Percentiles rank a stretch among this genome's conserved stretches.
These are phyloP conservation scores for Aldabrachelys gigantea DNA, from an alignment of 2,113 vertebrate genomes.

Conservation along the genomic window DNA sequence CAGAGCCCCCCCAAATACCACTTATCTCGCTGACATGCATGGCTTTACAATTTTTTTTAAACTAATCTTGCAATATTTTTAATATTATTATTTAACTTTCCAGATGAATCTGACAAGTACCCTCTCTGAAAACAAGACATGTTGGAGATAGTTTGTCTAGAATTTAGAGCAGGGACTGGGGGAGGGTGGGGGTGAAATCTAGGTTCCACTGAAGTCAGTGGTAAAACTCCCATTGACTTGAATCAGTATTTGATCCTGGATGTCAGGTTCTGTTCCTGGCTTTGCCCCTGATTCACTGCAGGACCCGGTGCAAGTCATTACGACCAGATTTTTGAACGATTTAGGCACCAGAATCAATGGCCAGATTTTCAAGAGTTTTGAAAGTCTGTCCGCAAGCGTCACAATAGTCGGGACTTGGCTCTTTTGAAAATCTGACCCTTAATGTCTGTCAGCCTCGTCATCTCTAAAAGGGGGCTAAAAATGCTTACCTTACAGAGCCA, in stretches of 20 bases:
- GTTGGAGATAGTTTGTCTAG: constrained; percentile 17
- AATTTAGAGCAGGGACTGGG: background rate
- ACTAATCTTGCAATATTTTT: constrained; percentile 62
- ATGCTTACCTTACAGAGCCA: background rate
- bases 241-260: background rate
- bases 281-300: constrained; percentile 12
- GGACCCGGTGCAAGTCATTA: background rate
- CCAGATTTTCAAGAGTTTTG: background rate
- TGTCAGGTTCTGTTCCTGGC: background rate
- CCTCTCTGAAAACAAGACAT: constrained; percentile 45
- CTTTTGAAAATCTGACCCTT: background rate
- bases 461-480: background rate
- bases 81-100: constrained; percentile 35
- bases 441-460: background rate
- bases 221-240: fast-evolving
- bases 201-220: background rate
- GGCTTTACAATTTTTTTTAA: constrained; percentile 28
- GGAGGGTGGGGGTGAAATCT: background rate
- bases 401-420: fast-evolving
- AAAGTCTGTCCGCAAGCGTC: background rate
- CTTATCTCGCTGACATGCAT: constrained; percentile 70
- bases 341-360: background rate
- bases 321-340: background rate
- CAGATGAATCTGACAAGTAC: constrained; percentile 47
- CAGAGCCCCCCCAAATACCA: constrained; percentile 59